A percentile compares a stretch with the other conserved stretches of the same genome.
Conservation (phyloP, 1,140 invertebrate genomes). For the Glomeris maerens region DNA sequence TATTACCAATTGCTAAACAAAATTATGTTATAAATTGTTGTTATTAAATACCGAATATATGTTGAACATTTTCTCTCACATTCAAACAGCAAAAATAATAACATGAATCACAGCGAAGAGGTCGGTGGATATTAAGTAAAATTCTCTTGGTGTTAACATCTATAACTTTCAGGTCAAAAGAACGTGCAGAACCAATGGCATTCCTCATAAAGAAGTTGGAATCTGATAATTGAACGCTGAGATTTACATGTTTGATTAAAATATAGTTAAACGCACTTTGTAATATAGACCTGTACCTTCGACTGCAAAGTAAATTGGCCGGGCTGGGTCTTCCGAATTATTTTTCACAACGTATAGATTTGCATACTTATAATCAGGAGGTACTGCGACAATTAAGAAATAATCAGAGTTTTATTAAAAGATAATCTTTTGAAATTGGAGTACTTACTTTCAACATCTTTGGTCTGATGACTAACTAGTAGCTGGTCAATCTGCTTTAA, state of each 20-base stretch:
- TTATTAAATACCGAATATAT: too few relatives aligned
- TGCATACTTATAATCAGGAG: constrained; percentile 72
- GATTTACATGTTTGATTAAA: too few relatives aligned
- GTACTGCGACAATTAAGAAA: constrained; percentile 33
- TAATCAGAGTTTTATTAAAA: too few relatives aligned
- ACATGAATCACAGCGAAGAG: constrained; percentile 59
- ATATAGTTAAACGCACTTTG: too few relatives aligned
- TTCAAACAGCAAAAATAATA: constrained; percentile 72
- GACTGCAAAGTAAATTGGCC: constrained; percentile 66
- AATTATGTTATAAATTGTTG: neutral
- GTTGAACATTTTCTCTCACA: constrained; percentile 31
- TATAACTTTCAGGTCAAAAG: constrained; percentile 72
- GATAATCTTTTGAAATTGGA: too few relatives aligned
- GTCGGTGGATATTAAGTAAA: constrained; percentile 58
- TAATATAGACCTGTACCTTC: constrained; percentile 49
- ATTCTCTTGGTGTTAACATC: constrained; percentile 62
- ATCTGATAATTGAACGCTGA: too few relatives aligned
- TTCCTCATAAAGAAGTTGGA: constrained; percentile 60
- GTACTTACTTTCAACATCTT: constrained; percentile 67
- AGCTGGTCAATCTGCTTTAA: constrained; percentile 78
- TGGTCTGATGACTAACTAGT: constrained; percentile 73
- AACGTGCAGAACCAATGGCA: constrained; percentile 55
- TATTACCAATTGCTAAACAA: constrained; percentile 46
- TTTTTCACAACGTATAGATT: constrained; percentile 74
- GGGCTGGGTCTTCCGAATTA: constrained; percentile 43